phyloP scores from a whole-genome alignment of 2,888 invertebrate genomes.

The Gibbula magus region DNA sequence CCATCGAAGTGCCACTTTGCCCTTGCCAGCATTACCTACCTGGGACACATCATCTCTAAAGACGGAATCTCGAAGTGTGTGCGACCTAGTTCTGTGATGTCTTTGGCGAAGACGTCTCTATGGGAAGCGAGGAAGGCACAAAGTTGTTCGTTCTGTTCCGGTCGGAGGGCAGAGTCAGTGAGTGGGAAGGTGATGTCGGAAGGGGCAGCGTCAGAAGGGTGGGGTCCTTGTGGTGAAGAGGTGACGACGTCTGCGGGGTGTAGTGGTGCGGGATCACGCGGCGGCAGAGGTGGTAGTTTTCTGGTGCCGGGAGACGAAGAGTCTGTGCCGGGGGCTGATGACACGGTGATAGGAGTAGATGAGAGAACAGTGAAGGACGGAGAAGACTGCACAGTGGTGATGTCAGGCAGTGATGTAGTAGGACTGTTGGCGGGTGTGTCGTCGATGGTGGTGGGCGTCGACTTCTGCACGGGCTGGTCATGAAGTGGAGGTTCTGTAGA shows the following conservation, averaged over 20 bases:
- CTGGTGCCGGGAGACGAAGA: too few relatives aligned
- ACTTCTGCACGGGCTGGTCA: too few relatives aligned
- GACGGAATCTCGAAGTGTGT: constrained; percentile 39
- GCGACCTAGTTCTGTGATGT: constrained; percentile 35
- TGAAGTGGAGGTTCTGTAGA: too few relatives aligned
- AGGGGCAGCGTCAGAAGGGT: neutral
- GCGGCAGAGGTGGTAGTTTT: too few relatives aligned
- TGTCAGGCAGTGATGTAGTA: neutral
- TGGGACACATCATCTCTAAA: constrained; percentile 42
- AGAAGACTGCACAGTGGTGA: neutral
- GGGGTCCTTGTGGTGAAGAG: too few relatives aligned
- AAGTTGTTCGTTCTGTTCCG: neutral
- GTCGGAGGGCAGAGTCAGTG: constrained; percentile 1
- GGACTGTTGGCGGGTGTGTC: neutral
- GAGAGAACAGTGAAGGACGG: too few relatives aligned
- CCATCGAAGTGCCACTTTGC: too few relatives aligned
- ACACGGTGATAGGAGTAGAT: too few relatives aligned
- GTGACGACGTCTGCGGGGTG: too few relatives aligned
- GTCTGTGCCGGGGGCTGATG: too few relatives aligned
- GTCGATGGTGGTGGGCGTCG: neutral
- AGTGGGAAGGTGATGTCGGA: constrained; percentile 24
- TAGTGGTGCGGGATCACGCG: too few relatives aligned
- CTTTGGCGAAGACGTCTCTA: constrained; percentile 27
- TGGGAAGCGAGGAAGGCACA: neutral
- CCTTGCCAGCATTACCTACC: too few relatives aligned